Base-by-base conservation (phyloP, 1,140 invertebrate genomes). In the Teleogryllus occipitalis region DNA sequence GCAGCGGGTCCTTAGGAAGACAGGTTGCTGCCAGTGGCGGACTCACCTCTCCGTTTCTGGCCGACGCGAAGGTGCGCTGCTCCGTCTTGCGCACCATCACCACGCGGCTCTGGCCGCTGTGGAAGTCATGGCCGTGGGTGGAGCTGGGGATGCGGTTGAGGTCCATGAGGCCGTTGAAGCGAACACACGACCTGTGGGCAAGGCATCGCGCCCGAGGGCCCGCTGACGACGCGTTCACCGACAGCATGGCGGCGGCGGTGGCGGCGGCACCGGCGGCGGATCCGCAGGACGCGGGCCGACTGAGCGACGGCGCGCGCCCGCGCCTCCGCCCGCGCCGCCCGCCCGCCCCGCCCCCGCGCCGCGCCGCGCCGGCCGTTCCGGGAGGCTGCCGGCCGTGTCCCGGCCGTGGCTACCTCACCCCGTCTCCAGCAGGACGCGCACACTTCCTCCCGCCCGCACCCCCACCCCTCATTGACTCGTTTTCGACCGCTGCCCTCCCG, bases 81-180 rank as follows among this genome's bases (percentile, higher is more conserved):
- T 91, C 90, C 46, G 89, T 90, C 85, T 91, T 91, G 78, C 90
- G 87, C 8, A 90, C 89, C 90, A 91, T 91, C 27, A 91, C 89
- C 79, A 91, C 89, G 82, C 89, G 84, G 80, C 89, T 90, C 74
- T 88, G 83, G 22, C 86, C 86, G 76, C 88, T 88, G 82, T 87
- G 87, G 82, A 88, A 88, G 81, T 90, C 89, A 82, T 90, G 89
- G 15, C 89, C 89, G 83, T 90, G 89, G 83, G 88, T 75, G 8
- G 80, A 46, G 15, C 77, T 76, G 7, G 80, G 80, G 12, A 81
- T 80, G 46, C 76, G 49, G 78, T 73, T 80, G 0, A 79, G 80
- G 79, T 81, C 80, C 80, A 81, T 81, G 47, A 81, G 39, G 27
- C 54, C 10, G 54, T 39, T 39, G 27, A 39, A 39, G 5, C 27